phyloP scores from a whole-genome alignment of 1,140 invertebrate genomes.

The Drosophila micromelanica region DNA sequence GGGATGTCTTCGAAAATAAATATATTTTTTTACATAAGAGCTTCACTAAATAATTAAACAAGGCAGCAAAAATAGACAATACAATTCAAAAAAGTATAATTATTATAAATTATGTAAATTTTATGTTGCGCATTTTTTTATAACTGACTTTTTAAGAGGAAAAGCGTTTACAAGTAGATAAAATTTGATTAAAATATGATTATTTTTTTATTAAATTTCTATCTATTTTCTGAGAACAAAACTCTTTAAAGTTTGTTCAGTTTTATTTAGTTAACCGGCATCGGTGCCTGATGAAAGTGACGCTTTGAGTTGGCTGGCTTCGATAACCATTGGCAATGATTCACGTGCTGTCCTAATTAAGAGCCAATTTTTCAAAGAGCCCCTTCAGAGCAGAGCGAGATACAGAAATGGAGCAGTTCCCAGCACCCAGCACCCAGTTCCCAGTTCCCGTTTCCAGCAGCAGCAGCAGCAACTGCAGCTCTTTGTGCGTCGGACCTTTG shows the following conservation, averaged over 20 bases:
- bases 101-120: too few species aligned
- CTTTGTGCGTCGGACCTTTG: slow-evolving; percentile 18
- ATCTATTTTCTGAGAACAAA: not conserved
- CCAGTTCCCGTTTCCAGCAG: not conserved
- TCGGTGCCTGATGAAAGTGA: slow-evolving; percentile 1
- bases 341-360: slow-evolving; percentile 40
- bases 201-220: not conserved
- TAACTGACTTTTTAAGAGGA: too few species aligned
- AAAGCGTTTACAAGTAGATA: too few species aligned
- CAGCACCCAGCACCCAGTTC: too few species aligned
- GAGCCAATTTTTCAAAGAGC: slow-evolving; percentile 27
- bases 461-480: slow-evolving; percentile 8
- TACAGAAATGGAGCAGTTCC: not conserved
- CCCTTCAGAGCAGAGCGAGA: slow-evolving; percentile 3
- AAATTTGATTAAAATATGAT: too few species aligned
- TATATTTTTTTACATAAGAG: too few species aligned
- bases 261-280: not conserved
- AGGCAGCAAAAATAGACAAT: too few species aligned
- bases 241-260: not conserved
- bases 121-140: too few species aligned
- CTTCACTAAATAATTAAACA: too few species aligned
- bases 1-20: too few species aligned
- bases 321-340: slow-evolving; percentile 28
- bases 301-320: slow-evolving; percentile 16
- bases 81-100: too few species aligned